Conservation (phyloP, 2,113 vertebrate genomes). For the Mastomys coucha region DNA sequence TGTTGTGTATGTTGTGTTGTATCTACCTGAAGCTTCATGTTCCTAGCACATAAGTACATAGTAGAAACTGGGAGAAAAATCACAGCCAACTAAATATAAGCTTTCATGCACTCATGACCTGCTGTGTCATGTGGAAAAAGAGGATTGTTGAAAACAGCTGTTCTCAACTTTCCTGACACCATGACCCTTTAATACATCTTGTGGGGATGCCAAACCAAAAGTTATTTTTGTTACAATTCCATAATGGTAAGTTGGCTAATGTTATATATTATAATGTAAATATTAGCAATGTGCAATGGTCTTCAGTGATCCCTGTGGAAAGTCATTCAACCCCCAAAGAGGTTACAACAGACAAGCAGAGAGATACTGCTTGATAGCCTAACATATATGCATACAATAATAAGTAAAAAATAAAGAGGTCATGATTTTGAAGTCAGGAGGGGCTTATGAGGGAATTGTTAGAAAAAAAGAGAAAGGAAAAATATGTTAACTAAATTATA, state of each 20-base stretch:
- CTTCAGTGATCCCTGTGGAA: no score
- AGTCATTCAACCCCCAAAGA: no score
- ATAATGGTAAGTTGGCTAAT: no score
- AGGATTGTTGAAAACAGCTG: no score
- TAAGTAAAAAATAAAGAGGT: not conserved
- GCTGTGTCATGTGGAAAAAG: no score
- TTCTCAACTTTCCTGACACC: no score
- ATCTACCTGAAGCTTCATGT: not conserved
- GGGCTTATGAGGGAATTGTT: not conserved
- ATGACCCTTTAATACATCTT: no score
- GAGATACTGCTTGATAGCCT: not conserved
- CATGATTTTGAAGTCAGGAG: not conserved
- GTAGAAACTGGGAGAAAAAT: not conserved
- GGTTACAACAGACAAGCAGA: no score
- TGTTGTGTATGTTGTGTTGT: not conserved
- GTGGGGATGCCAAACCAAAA: not conserved
- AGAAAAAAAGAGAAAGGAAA: not conserved
- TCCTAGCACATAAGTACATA: not conserved
- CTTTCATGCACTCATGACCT: no score
- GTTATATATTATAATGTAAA: no score
- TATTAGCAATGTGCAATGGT: no score
- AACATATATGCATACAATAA: not conserved
- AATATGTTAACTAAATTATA: not conserved
- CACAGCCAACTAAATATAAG: not conserved
- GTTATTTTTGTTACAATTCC: no score